A percentile compares a stretch with the other conserved stretches of the same genome.
Conservation (phyloP, 2,888 invertebrate genomes). For the Adela reaumurella region DNA sequence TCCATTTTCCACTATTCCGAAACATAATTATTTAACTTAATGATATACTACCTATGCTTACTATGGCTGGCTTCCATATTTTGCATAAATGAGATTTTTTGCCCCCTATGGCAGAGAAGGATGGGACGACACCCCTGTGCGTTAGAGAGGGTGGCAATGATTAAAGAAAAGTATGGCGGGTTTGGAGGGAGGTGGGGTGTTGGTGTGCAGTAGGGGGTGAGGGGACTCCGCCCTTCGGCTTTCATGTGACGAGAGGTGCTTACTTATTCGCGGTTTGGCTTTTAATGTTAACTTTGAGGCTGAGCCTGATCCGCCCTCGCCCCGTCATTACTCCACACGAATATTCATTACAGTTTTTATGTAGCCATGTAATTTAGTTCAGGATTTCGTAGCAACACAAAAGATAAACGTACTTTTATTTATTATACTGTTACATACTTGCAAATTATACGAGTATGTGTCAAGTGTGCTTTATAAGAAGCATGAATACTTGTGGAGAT, state of each 20-base stretch:
- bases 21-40: slow-evolving; percentile 51
- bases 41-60: slow-evolving; percentile 48
- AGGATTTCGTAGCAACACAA: too few relatives aligned
- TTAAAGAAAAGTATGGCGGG: not conserved
- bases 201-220: not conserved
- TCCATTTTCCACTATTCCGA: not conserved
- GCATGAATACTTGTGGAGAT: too few relatives aligned
- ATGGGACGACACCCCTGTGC: slow-evolving; percentile 6
- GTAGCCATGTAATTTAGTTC: too few relatives aligned
- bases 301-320: not conserved
- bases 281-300: not conserved
- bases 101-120: slow-evolving; percentile 21
- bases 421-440: too few relatives aligned
- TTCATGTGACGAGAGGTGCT: not conserved
- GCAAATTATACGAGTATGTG: too few relatives aligned
- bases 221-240: not conserved
- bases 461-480: too few relatives aligned
- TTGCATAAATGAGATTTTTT: slow-evolving; percentile 42
- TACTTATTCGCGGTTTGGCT: not conserved
- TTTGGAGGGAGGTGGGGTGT: not conserved
- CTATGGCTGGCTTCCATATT: slow-evolving; percentile 10
- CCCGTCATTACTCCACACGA: not conserved
- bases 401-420: too few relatives aligned
- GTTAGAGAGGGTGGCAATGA: not conserved
- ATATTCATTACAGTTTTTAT: too few relatives aligned